These are phyloP conservation scores for Epinotia demarniana DNA, from an alignment of 2,888 invertebrate species.

Conservation along the genomic window DNA sequence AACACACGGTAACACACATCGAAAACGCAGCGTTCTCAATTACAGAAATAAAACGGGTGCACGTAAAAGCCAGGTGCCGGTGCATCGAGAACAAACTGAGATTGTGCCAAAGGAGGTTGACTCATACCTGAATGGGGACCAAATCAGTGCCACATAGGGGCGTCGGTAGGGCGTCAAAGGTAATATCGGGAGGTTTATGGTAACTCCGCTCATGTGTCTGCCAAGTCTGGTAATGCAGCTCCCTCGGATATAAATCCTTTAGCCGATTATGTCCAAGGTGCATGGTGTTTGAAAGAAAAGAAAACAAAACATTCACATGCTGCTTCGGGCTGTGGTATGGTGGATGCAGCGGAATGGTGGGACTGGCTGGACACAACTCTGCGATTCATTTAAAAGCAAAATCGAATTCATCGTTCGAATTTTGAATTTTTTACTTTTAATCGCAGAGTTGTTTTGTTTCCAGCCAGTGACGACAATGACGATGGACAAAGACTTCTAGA, in stretches of 20 bases:
- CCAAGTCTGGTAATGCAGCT: slow-evolving; percentile 88
- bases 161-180: slow-evolving; percentile 80
- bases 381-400: slow-evolving; percentile 59
- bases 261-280: slow-evolving; percentile 82
- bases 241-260: slow-evolving; percentile 84
- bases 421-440: slow-evolving; percentile 24
- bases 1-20: slow-evolving; percentile 59
- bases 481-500: slow-evolving; percentile 72
- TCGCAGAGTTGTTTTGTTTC: slow-evolving; percentile 59
- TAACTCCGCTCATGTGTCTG: slow-evolving; percentile 86
- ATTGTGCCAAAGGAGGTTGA: slow-evolving; percentile 72
- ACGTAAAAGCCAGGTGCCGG: slow-evolving; percentile 77
- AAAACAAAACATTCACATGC: slow-evolving; percentile 86
- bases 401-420: slow-evolving; percentile 46
- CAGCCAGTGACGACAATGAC: slow-evolving; percentile 68
- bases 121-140: slow-evolving; percentile 84
- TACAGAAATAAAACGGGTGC: slow-evolving; percentile 67
- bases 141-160: slow-evolving; percentile 81
- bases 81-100: slow-evolving; percentile 69
- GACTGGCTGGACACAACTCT: slow-evolving; percentile 65
- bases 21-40: slow-evolving; percentile 63
- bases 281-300: slow-evolving; percentile 83
- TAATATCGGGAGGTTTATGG: slow-evolving; percentile 84
- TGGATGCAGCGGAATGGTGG: slow-evolving; percentile 76
- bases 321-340: slow-evolving; percentile 79